These are phyloP conservation scores for Apeltes quadracus DNA, from an alignment of 2,113 vertebrate species.

Conservation along the genomic window DNA sequence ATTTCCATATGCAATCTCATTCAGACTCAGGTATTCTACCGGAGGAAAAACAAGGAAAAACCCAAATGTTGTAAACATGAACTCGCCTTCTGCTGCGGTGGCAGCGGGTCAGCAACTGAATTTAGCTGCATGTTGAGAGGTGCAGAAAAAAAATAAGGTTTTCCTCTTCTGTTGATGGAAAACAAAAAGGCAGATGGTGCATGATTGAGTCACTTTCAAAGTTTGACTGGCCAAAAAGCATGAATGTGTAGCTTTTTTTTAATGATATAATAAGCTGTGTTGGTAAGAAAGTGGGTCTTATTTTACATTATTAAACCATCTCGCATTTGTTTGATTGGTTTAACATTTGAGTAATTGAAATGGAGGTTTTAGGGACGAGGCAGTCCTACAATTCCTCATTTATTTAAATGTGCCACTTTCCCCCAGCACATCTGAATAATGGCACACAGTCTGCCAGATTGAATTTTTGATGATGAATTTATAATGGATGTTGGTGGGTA, in stretches of 20 bases:
- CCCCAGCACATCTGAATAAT: constrained; percentile 67
- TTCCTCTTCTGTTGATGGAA: constrained; percentile 36
- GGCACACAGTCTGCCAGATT: constrained; percentile 65
- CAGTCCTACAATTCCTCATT: constrained; percentile 64
- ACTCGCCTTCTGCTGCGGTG: constrained; percentile 16
- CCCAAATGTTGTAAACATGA: constrained; percentile 54
- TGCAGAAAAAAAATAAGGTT: constrained; percentile 30
- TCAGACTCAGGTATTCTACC: constrained; percentile 48
- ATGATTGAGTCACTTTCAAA: constrained; percentile 14
- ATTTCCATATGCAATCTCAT: constrained; percentile 74
- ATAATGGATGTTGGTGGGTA: constrained; percentile 70
- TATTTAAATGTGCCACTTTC: constrained; percentile 73
- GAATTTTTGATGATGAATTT: constrained; percentile 76
- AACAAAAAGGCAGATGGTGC: constrained; percentile 21
- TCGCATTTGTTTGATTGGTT: constrained; percentile 55
- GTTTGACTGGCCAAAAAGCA: constrained; percentile 22
- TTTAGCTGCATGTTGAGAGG: constrained; percentile 29
- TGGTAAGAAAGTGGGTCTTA: not conserved
- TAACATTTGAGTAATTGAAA: constrained; percentile 68
- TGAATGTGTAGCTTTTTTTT: not conserved
- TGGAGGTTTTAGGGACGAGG: constrained; percentile 42
- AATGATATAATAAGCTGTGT: constrained; percentile 21
- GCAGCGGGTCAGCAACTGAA: constrained; percentile 13
- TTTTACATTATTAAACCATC: constrained; percentile 38
- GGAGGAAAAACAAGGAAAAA: constrained; percentile 52